A percentile compares a stretch with the other conserved stretches of the same genome.
Conservation (phyloP, 2,797 vertebrate genomes). For the Telmatherina bonti region DNA sequence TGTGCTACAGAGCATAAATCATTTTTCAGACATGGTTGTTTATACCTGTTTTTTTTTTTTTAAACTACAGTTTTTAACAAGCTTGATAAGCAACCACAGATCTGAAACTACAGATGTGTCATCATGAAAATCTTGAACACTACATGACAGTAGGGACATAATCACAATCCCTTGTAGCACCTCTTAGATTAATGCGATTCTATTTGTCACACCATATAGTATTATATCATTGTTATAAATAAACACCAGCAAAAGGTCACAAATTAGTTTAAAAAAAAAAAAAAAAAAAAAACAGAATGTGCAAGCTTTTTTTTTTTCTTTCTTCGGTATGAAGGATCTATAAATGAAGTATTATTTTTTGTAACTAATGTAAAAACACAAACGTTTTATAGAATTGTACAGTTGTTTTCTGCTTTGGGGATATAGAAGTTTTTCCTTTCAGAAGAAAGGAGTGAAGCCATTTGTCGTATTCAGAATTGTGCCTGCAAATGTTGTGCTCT, state of each 20-base stretch:
- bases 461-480: conserved; percentile 76
- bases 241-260: conserved; percentile 96
- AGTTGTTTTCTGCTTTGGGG: conserved; percentile 85
- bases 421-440: conserved; percentile 63
- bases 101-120: conserved; percentile 40
- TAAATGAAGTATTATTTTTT: conserved; percentile 98
- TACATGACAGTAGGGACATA: conserved; percentile 53
- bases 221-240: conserved; percentile 89
- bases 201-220: conserved; percentile 90
- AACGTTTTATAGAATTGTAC: conserved; percentile 99
- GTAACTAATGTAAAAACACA: conserved; percentile 99
- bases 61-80: conserved; percentile 5
- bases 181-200: conserved; percentile 73
- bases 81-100: conserved; percentile 6
- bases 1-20: conserved; percentile 17
- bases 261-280: conserved; percentile 85
- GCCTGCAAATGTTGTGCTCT: conserved; percentile 79
- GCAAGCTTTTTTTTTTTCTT: conserved; percentile 72
- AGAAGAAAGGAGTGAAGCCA: conserved; percentile 71
- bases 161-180: conserved; percentile 57
- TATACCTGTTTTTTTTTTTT: conserved; percentile 14
- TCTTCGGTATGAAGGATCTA: conserved; percentile 94
- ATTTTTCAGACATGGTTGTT: not conserved
- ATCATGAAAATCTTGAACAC: conserved; percentile 41
- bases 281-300: conserved; percentile 89